These are phyloP conservation scores for Girardinichthys multiradiatus DNA, from an alignment of 2,113 vertebrate species.

Conservation along the genomic window DNA sequence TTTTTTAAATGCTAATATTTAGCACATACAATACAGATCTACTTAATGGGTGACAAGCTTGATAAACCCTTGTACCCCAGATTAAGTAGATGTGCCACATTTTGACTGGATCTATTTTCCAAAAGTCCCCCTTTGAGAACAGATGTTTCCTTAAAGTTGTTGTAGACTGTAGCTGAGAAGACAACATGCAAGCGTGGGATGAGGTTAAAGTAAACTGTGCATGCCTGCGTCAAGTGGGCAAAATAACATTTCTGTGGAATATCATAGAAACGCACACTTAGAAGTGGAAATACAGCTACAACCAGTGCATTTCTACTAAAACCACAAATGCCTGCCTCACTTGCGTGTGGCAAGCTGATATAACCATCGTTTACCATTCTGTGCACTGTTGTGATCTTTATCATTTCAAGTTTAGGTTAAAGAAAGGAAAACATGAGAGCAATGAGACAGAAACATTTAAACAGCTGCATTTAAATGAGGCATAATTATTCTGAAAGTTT, in stretches of 20 bases:
- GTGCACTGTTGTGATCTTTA: background rate
- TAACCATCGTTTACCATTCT: background rate
- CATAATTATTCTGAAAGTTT: background rate
- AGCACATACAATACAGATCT: too few species aligned
- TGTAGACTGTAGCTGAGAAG: background rate
- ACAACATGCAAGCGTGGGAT: too few species aligned
- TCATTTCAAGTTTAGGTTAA: background rate
- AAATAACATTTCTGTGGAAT: too few species aligned
- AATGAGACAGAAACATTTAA: too few species aligned
- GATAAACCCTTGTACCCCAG: background rate
- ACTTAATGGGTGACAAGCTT: too few species aligned
- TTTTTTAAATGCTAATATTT: too few species aligned
- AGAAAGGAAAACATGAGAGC: background rate
- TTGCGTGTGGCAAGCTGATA: background rate
- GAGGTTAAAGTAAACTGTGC: too few species aligned
- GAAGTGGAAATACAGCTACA: background rate
- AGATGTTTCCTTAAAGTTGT: background rate
- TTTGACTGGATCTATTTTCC: background rate
- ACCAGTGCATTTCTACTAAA: background rate
- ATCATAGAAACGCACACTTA: too few species aligned
- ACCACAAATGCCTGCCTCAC: background rate
- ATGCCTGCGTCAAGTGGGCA: too few species aligned
- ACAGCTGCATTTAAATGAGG: background rate
- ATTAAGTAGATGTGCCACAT: background rate
- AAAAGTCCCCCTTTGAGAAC: background rate